phyloP scores from a whole-genome alignment of 2,888 invertebrate species.

The Macrosoma leucophasiata region DNA sequence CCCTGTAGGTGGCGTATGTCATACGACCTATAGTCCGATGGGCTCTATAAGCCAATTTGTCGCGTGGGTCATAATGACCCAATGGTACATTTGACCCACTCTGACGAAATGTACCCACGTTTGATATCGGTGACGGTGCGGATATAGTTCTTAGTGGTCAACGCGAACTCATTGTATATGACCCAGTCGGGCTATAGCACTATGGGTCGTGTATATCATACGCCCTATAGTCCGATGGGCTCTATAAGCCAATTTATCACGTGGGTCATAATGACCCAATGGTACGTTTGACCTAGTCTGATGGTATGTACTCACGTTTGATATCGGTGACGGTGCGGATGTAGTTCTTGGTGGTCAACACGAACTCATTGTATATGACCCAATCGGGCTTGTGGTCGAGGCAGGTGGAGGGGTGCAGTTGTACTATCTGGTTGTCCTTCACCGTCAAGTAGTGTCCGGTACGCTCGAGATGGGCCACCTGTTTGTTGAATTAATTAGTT shows the following conservation, averaged over 20 bases:
- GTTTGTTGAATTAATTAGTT: slow-evolving; percentile 10
- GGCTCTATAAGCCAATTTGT: too few species aligned
- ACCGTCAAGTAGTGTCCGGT: slow-evolving; percentile 99
- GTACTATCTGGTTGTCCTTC: slow-evolving; percentile 99
- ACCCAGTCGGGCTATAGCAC: slow-evolving; percentile 99
- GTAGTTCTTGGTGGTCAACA: slow-evolving; percentile 99
- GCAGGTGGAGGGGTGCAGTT: slow-evolving; percentile 98
- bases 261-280: too few species aligned
- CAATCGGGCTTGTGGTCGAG: slow-evolving; percentile 99
- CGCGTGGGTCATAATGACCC: too few species aligned
- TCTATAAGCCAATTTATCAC: too few species aligned
- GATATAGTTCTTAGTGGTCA: slow-evolving; percentile 99
- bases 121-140: slow-evolving; percentile 99
- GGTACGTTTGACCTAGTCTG: too few species aligned
- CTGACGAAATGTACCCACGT: slow-evolving; percentile 79
- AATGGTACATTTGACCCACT: slow-evolving; percentile 1
- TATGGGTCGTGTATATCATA: too few species aligned
- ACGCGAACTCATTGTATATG: slow-evolving; percentile 99
- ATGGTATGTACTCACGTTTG: slow-evolving; percentile 85
- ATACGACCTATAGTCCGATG: too few species aligned
- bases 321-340: slow-evolving; percentile 99
- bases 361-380: slow-evolving; percentile 99
- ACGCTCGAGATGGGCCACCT: slow-evolving; percentile 97
- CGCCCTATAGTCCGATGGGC: too few species aligned
- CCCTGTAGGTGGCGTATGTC: too few species aligned